Conservation (phyloP, 2,888 invertebrate species). For the Odontocolon sp. region DNA sequence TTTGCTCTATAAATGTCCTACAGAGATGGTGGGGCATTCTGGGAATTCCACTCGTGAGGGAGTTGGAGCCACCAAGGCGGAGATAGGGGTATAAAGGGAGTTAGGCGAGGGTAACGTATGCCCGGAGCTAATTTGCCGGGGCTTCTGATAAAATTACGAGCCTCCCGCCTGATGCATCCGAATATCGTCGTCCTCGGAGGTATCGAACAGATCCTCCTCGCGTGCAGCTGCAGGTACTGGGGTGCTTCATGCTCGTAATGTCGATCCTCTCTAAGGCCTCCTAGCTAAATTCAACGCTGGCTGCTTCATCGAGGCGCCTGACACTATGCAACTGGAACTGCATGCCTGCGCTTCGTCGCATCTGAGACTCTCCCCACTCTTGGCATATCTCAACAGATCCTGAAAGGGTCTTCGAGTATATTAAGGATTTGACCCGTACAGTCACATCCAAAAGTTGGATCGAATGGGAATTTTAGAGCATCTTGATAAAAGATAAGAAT, state of each 20-base stretch:
- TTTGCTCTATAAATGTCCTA: slow-evolving; percentile 31
- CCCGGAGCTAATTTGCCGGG: slow-evolving; percentile 77
- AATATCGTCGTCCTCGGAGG: slow-evolving; percentile 66
- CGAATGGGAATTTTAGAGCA: no score
- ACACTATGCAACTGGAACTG: slow-evolving; percentile 33
- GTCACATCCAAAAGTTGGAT: no score
- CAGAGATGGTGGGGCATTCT: slow-evolving; percentile 11
- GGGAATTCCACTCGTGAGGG: slow-evolving; percentile 37
- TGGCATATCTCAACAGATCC: background rate
- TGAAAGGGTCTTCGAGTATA: background rate
- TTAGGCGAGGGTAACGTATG: slow-evolving; percentile 76
- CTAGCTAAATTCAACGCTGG: background rate
- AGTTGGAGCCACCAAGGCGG: slow-evolving; percentile 29
- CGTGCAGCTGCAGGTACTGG: slow-evolving; percentile 7
- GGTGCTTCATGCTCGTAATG: background rate
- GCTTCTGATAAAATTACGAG: slow-evolving; percentile 77
- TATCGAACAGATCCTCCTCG: background rate
- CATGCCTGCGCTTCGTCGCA: background rate
- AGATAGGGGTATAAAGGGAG: slow-evolving; percentile 39
- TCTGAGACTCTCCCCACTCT: background rate
- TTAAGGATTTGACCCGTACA: no score
- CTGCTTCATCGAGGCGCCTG: slow-evolving; percentile 25
- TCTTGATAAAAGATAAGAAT: no score
- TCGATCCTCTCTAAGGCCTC: background rate
- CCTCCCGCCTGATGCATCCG: slow-evolving; percentile 73